These are phyloP conservation scores for Zoanthus solanderi DNA, from an alignment of 92 coral and sea anemone genomes.

Conservation along the genomic window DNA sequence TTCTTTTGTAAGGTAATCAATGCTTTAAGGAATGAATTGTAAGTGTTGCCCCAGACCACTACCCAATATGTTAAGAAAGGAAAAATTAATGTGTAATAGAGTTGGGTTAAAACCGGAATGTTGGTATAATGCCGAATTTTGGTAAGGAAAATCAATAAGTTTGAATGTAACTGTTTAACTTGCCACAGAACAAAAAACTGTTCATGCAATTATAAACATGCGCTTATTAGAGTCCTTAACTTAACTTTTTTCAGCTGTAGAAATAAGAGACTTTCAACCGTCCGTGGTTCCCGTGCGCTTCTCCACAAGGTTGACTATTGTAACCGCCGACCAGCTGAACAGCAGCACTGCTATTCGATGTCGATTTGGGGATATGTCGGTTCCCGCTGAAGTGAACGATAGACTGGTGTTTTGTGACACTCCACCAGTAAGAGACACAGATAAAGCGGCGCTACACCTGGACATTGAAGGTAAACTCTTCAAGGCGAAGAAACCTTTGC, in stretches of 20 bases:
- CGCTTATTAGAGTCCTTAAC: too few relatives aligned
- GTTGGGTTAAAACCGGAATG: too few relatives aligned
- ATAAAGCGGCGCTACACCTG: slow-evolving; percentile 60
- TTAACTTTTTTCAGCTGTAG: slow-evolving; percentile 11
- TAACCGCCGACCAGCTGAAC: slow-evolving; percentile 63
- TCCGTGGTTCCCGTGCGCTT: slow-evolving; percentile 65
- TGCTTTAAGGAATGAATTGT: too few relatives aligned
- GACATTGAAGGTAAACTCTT: slow-evolving; percentile 68
- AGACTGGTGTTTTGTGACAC: slow-evolving; percentile 68
- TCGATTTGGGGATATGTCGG: slow-evolving; percentile 70
- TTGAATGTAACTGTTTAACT: too few relatives aligned
- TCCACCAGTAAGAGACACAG: slow-evolving; percentile 64
- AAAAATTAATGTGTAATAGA: too few relatives aligned
- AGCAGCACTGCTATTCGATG: slow-evolving; percentile 62
- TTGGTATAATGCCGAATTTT: too few relatives aligned
- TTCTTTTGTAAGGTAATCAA: too few relatives aligned
- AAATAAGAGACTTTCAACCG: slow-evolving; percentile 63
- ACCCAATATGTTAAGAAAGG: too few relatives aligned
- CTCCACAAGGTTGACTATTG: slow-evolving; percentile 58
- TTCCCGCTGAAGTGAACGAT: slow-evolving; percentile 59
- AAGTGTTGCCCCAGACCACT: too few relatives aligned
- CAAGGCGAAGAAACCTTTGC: slow-evolving; percentile 71
- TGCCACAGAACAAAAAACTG: too few relatives aligned
- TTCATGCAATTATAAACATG: too few relatives aligned
- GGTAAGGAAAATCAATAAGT: too few relatives aligned